Evolutionary conservation across 2,113 vertebrate species (phyloP).

Genomic region (Seriola quinqueradiata): DNA sequence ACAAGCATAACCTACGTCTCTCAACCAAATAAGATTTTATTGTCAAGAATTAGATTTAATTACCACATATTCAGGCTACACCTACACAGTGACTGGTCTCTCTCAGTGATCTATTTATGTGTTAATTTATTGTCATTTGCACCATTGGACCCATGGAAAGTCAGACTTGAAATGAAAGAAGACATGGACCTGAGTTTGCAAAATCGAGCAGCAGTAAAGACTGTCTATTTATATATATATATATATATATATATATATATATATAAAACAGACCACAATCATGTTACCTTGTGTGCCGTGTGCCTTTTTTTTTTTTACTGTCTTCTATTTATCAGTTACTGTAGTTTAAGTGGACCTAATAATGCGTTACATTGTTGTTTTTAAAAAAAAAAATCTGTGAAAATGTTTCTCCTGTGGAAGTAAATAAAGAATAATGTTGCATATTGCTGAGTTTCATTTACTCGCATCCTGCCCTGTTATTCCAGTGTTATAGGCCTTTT

Average conservation of each 20-base stretch:
- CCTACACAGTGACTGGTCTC: constrained; percentile 28
- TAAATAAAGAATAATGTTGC: constrained; percentile 72
- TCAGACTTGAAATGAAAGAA: constrained; percentile 58
- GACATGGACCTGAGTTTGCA: constrained; percentile 38
- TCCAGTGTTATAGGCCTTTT: not conserved
- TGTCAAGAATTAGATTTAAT: not conserved
- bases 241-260: constrained; percentile 1
- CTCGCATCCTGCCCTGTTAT: not conserved
- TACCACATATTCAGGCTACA: constrained; percentile 12
- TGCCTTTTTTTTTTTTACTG: constrained; percentile 42
- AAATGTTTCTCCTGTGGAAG: constrained; percentile 66
- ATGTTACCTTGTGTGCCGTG: constrained; percentile 63
- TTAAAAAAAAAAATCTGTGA: constrained; percentile 40
- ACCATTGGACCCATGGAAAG: constrained; percentile 48
- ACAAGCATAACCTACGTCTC: not conserved
- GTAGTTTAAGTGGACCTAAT: constrained; percentile 56
- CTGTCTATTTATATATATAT: constrained; percentile 1
- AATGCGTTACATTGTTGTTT: constrained; percentile 47
- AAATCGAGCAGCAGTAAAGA: constrained; percentile 25
- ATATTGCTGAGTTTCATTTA: constrained; percentile 28
- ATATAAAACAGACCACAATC: constrained; percentile 58
- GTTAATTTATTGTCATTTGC: constrained; percentile 74
- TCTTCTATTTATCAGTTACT: constrained; percentile 65
- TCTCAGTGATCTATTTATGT: constrained; percentile 70
- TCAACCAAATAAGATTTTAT: constrained; percentile 16